A percentile compares a stretch with the other conserved stretches of the same genome.
phyloP scores from a whole-genome alignment of 2,113 vertebrate genomes.

The Ciconia stormi region DNA sequence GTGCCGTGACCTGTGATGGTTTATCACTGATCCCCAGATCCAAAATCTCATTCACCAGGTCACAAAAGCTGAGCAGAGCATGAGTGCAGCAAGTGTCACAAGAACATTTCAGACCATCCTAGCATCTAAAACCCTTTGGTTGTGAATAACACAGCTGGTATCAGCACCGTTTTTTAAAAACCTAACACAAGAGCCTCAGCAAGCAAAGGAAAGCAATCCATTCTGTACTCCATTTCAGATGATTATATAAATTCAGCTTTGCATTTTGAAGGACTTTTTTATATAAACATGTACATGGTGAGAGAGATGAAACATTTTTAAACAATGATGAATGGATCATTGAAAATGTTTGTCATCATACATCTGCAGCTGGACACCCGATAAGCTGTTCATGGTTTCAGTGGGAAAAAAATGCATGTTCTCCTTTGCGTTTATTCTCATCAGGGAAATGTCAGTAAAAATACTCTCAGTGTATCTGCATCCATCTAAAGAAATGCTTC shows the following conservation, averaged over 20 bases:
- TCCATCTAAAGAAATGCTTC: neutral
- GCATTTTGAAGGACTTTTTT: neutral
- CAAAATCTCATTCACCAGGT: neutral
- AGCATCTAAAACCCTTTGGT: neutral
- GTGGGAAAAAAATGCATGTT: neutral
- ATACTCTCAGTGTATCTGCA: neutral
- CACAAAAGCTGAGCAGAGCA: neutral
- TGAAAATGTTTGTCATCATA: neutral
- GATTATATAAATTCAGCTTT: neutral
- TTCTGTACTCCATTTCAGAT: neutral
- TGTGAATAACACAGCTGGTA: neutral
- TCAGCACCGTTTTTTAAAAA: neutral
- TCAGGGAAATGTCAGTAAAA: neutral
- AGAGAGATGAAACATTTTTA: neutral
- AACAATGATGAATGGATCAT: neutral
- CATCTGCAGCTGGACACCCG: neutral
- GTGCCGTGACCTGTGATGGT: neutral
- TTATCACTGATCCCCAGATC: neutral
- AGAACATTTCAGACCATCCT: neutral
- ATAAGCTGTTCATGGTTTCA: neutral
- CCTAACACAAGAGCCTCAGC: neutral
- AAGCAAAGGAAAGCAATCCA: neutral
- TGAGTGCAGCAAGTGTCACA: neutral
- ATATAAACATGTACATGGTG: neutral
- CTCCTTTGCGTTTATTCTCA: neutral